Evolutionary conservation across 2,797 vertebrate genomes (phyloP).

Genomic region (Bradypodion ventrale): DNA sequence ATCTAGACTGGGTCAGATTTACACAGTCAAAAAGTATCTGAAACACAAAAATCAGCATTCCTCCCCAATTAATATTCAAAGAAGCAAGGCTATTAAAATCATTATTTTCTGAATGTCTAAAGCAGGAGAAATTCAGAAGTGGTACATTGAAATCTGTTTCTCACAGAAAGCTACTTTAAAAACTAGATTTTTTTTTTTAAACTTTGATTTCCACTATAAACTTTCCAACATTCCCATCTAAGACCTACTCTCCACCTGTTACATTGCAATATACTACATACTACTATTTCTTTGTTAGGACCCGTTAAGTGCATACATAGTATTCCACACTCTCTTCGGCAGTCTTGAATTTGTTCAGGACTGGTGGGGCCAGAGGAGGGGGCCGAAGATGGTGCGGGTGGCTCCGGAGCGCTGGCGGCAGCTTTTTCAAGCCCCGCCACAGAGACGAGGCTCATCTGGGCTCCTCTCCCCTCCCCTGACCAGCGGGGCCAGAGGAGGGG

Average conservation of each 20-base stretch:
- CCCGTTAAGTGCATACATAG: neutral
- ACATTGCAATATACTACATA: neutral
- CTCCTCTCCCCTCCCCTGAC: too few relatives aligned
- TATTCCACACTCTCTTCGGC: neutral
- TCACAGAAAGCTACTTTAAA: slow-evolving; percentile 3
- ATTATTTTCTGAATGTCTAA: neutral
- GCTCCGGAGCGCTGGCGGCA: too few relatives aligned
- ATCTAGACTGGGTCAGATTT: slow-evolving; percentile 46
- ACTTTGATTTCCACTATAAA: neutral
- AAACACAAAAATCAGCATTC: neutral
- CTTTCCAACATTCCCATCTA: neutral
- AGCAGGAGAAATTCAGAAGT: neutral
- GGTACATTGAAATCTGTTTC: neutral
- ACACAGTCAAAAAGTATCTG: neutral
- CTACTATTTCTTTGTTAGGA: neutral
- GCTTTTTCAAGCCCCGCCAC: too few relatives aligned
- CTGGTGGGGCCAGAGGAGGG: too few relatives aligned
- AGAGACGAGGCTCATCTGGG: too few relatives aligned
- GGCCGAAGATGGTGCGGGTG: too few relatives aligned
- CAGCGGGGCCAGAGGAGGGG: too few relatives aligned
- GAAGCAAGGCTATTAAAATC: neutral
- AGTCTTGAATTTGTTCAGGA: neutral
- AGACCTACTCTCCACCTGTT: neutral
- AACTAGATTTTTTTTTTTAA: neutral
- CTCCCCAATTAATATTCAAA: neutral